A percentile compares a stretch with the other conserved stretches of the same genome.
Conservation (phyloP, 1,140 invertebrate genomes). For the Nylanderia fulva region DNA sequence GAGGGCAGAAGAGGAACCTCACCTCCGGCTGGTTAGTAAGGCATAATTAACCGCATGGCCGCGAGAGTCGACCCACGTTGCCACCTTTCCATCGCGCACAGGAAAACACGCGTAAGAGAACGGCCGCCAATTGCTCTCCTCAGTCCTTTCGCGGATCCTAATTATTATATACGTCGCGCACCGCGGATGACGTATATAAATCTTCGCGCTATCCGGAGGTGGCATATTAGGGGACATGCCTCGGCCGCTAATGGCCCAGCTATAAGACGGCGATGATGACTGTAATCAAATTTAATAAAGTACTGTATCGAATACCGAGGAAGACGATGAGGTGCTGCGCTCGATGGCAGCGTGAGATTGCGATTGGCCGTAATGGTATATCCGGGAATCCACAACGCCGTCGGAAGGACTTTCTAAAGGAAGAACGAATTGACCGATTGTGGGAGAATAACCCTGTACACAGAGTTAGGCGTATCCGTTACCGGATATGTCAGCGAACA, state of each 20-base stretch:
- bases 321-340: constrained; percentile 18
- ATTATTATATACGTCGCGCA: constrained; percentile 56
- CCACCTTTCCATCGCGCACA: constrained; percentile 36
- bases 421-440: constrained; percentile 55
- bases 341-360: constrained; percentile 57
- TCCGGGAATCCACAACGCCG: constrained; percentile 34
- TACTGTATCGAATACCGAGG: constrained; percentile 56
- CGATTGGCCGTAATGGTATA: constrained; percentile 48
- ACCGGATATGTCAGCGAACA: constrained; percentile 20
- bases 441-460: background rate
- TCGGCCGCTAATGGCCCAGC: constrained; percentile 47
- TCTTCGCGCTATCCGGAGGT: constrained; percentile 42
- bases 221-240: constrained; percentile 54
- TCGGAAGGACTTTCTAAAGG: constrained; percentile 40
- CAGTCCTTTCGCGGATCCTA: constrained; percentile 30
- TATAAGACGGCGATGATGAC: constrained; percentile 58
- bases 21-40: constrained; percentile 71
- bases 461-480: constrained; percentile 24
- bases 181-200: constrained; percentile 41
- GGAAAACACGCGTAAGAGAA: constrained; percentile 40
- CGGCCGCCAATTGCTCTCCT: constrained; percentile 26
- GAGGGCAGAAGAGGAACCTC: background rate
- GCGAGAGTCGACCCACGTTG: constrained; percentile 50
- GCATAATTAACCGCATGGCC: constrained; percentile 71
- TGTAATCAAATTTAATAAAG: constrained; percentile 62